A percentile compares a stretch with the other conserved stretches of the same genome.
Evolutionary conservation across 2,797 vertebrate species (phyloP).

Genomic region (Pseudomugil tenellus): DNA sequence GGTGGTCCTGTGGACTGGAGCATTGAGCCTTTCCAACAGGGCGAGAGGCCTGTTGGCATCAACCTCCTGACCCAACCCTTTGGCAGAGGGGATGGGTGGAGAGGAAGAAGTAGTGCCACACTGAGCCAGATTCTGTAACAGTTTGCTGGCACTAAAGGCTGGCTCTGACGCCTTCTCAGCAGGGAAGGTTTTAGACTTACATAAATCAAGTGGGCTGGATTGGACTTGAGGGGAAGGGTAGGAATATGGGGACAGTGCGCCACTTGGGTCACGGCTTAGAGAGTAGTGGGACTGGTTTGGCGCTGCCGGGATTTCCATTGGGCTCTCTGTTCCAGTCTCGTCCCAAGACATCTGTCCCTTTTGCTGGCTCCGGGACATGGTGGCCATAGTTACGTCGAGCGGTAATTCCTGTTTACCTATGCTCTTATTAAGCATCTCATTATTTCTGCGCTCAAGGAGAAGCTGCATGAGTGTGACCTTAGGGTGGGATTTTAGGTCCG

Average conservation of each 20-base stretch:
- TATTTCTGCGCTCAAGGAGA: conserved; percentile 93
- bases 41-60: conserved; percentile 84
- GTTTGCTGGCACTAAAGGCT: conserved; percentile 95
- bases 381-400: conserved; percentile 78
- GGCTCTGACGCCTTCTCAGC: conserved; percentile 86
- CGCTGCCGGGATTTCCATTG: conserved; percentile 64
- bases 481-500: conserved; percentile 91
- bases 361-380: conserved; percentile 66
- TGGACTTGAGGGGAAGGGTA: conserved; percentile 79
- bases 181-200: conserved; percentile 85
- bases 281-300: conserved; percentile 71
- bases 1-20: conserved; percentile 85
- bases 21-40: conserved; percentile 88
- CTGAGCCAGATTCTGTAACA: conserved; percentile 96
- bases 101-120: conserved; percentile 85
- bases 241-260: conserved; percentile 86
- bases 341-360: conserved; percentile 72
- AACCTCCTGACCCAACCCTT: conserved; percentile 80
- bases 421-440: conserved; percentile 85
- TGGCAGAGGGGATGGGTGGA: conserved; percentile 70
- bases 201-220: conserved; percentile 84
- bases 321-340: conserved; percentile 75
- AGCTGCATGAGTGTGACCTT: conserved; percentile 97
- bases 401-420: conserved; percentile 84
- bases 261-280: conserved; percentile 76